Percentiles rank a stretch among this genome's conserved stretches.
These are phyloP conservation scores for Sitobion miscanthi DNA, from an alignment of 1,140 invertebrate genomes.

Conservation along the genomic window DNA sequence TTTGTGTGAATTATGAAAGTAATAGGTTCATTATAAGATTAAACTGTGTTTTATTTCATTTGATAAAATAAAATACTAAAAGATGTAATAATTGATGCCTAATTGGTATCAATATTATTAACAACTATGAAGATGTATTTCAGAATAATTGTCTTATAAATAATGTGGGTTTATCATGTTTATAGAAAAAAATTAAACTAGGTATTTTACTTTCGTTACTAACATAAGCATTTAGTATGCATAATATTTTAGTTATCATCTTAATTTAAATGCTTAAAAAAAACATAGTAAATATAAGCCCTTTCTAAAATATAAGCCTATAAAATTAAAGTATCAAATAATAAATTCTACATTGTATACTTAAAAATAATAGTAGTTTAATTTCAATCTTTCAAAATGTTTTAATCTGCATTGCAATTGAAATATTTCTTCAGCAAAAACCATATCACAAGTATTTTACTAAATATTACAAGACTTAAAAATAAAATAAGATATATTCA, in stretches of 20 bases:
- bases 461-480: not conserved
- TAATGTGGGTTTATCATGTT: not conserved
- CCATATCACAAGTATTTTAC: not conserved
- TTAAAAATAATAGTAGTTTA: not conserved
- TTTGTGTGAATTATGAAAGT: not conserved
- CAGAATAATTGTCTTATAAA: not conserved
- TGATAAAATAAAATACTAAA: not conserved
- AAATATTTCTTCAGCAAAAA: not conserved
- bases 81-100: not conserved
- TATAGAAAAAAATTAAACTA: not conserved
- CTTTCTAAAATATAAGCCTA: not conserved
- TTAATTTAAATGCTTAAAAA: not conserved
- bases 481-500: too few relatives aligned
- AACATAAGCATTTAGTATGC: not conserved
- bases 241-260: not conserved
- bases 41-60: not conserved
- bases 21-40: not conserved
- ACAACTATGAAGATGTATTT: not conserved
- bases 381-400: not conserved
- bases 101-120: not conserved
- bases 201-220: not conserved
- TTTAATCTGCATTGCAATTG: not conserved
- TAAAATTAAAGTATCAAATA: not conserved
- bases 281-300: not conserved
- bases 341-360: not conserved